Evolutionary conservation across 1,140 invertebrate species (phyloP).

Genomic region (Aleiodes sp.): DNA sequence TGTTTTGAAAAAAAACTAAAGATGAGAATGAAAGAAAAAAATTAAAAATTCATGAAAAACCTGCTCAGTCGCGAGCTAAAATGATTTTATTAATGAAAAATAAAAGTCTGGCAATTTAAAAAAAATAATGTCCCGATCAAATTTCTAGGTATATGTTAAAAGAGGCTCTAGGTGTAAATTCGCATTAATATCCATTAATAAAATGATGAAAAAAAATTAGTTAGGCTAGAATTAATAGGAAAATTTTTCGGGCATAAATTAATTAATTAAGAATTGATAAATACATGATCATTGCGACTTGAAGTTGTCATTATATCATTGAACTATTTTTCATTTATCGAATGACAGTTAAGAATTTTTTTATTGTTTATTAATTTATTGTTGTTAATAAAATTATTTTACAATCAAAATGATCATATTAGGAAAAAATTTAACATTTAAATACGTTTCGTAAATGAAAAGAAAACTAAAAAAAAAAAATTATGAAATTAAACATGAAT

Average conservation of each 20-base stretch:
- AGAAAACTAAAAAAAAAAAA: too few species aligned
- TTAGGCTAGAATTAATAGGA: conserved; percentile 9
- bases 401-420: neutral
- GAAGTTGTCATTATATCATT: conserved; percentile 8
- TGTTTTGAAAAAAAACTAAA: conserved; percentile 7
- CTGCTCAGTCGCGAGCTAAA: conserved; percentile 25
- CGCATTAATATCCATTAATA: conserved; percentile 16
- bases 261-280: neutral
- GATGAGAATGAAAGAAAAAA: too few species aligned
- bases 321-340: too few species aligned
- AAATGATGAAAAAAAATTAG: neutral
- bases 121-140: conserved; percentile 8
- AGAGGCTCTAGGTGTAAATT: conserved; percentile 26
- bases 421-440: neutral
- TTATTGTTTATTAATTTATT: neutral
- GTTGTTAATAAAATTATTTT: neutral
- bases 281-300: conserved; percentile 5
- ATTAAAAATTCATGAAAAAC: too few species aligned
- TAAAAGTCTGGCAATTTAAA: neutral
- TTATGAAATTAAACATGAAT: too few species aligned
- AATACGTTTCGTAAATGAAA: too few species aligned
- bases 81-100: conserved; percentile 10
- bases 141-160: conserved; percentile 11
- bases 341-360: neutral
- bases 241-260: conserved; percentile 10